These are phyloP conservation scores for Drosophila arawakana DNA, from an alignment of 1,140 invertebrate genomes.

Conservation along the genomic window DNA sequence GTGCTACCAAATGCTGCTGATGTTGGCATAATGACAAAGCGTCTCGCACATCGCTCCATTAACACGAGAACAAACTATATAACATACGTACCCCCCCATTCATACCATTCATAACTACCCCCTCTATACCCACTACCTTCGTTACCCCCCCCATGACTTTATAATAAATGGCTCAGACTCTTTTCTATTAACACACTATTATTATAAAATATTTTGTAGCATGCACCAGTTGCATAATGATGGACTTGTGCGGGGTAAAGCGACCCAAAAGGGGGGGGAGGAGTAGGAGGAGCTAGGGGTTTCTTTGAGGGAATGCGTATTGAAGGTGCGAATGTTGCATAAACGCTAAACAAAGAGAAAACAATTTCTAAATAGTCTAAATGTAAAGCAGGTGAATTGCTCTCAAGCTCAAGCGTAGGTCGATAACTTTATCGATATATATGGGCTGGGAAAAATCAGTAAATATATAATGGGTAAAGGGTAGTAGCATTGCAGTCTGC, in stretches of 20 bases:
- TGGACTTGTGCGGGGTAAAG: no score
- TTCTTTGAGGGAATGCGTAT: neutral
- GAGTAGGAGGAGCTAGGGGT: neutral
- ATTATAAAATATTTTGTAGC: slow-evolving; percentile 9
- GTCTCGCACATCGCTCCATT: slow-evolving; percentile 1
- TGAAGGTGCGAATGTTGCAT: slow-evolving; percentile 21
- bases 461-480: no score
- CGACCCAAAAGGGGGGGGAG: no score
- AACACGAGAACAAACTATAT: slow-evolving; percentile 1
- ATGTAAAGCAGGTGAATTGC: neutral
- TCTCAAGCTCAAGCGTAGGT: neutral
- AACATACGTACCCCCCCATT: neutral
- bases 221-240: slow-evolving; percentile 21
- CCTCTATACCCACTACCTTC: neutral
- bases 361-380: neutral
- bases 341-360: neutral
- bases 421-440: neutral
- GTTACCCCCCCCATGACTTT: neutral
- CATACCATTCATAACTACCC: neutral
- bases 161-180: no score
- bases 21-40: slow-evolving; percentile 8
- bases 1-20: slow-evolving; percentile 34
- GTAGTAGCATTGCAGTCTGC: no score
- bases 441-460: no score
- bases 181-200: neutral